phyloP scores from a whole-genome alignment of 2,888 invertebrate genomes.

The Notodonta dromedarius region DNA sequence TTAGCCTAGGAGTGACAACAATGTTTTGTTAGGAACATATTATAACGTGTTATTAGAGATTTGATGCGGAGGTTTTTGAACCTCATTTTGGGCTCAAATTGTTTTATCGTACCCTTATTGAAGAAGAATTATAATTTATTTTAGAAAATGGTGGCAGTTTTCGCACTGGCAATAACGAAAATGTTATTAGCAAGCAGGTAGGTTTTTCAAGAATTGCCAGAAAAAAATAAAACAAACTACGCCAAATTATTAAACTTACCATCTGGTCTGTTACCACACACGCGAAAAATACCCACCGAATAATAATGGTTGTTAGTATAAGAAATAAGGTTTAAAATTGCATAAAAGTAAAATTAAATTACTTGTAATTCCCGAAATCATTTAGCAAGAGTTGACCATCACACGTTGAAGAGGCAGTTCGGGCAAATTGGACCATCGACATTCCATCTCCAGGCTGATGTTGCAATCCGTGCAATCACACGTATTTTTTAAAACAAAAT shows the following conservation, averaged over 20 bases:
- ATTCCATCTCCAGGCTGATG: conserved; percentile 25
- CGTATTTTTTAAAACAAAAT: not conserved
- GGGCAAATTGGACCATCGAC: conserved; percentile 27
- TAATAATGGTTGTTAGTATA: conserved; percentile 1
- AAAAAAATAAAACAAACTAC: not conserved
- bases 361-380: conserved; percentile 35
- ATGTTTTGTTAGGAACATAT: conserved; percentile 8
- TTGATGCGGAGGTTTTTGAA: conserved; percentile 4
- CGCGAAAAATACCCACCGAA: conserved; percentile 15
- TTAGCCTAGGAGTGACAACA: conserved; percentile 35
- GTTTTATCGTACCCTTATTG: too few species aligned
- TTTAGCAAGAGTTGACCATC: conserved; percentile 33
- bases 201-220: not conserved
- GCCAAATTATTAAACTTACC: not conserved
- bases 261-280: conserved; percentile 26
- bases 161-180: too few species aligned
- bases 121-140: too few species aligned
- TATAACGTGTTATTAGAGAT: conserved; percentile 9
- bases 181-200: too few species aligned
- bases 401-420: conserved; percentile 20
- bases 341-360: conserved; percentile 12
- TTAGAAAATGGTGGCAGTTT: too few species aligned
- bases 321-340: conserved; percentile 4
- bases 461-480: conserved; percentile 1
- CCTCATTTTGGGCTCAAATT: not conserved